These are phyloP conservation scores for Thera britannica DNA, from an alignment of 2,888 invertebrate genomes.

Conservation along the genomic window DNA sequence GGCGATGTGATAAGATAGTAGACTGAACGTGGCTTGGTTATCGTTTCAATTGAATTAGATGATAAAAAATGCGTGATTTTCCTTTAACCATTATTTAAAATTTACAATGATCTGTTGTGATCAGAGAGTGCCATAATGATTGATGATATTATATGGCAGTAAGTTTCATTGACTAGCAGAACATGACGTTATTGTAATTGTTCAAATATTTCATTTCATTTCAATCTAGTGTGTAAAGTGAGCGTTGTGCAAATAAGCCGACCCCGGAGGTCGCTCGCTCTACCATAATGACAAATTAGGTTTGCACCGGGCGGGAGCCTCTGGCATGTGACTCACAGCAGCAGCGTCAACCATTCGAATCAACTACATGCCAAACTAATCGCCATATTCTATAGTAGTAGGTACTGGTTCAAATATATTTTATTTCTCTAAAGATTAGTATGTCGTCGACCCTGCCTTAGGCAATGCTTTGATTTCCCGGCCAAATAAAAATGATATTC, in stretches of 20 bases:
- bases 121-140: neutral
- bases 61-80: slow-evolving; percentile 10
- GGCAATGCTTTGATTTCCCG: too few species aligned
- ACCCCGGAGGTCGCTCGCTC: slow-evolving; percentile 62
- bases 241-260: slow-evolving; percentile 55
- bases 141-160: neutral
- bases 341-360: slow-evolving; percentile 46
- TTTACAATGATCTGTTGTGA: neutral
- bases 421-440: neutral
- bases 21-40: slow-evolving; percentile 47
- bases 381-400: neutral
- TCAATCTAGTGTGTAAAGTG: slow-evolving; percentile 12
- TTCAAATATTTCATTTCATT: neutral
- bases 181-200: neutral
- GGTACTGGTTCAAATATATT: neutral
- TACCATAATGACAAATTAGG: slow-evolving; percentile 60
- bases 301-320: slow-evolving; percentile 40
- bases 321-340: slow-evolving; percentile 57
- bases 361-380: slow-evolving; percentile 14
- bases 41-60: slow-evolving; percentile 40
- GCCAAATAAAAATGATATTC: too few species aligned
- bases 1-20: slow-evolving; percentile 67
- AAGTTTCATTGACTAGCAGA: neutral
- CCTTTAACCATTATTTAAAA: neutral
- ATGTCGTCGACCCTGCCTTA: neutral